A percentile compares a stretch with the other conserved stretches of the same genome.
phyloP scores from a whole-genome alignment of 2,888 invertebrate genomes.

The Cataglyphis altisquamis region DNA sequence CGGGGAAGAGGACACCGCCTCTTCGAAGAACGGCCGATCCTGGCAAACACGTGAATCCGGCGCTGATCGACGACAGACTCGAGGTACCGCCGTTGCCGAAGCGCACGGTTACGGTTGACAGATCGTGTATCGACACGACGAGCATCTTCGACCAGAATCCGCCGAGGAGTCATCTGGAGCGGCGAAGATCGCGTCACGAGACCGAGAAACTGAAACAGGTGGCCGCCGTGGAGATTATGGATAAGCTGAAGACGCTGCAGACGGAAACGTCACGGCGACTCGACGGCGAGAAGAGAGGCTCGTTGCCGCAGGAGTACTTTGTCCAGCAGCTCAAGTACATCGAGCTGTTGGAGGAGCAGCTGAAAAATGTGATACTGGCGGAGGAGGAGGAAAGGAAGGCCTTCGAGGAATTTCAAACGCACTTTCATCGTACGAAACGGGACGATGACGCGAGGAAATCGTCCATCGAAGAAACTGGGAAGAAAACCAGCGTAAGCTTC shows the following conservation, averaged over 20 bases:
- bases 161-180: slow-evolving; percentile 73
- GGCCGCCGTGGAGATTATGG: slow-evolving; percentile 77
- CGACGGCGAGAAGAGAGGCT: slow-evolving; percentile 70
- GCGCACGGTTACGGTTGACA: slow-evolving; percentile 79
- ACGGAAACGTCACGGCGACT: slow-evolving; percentile 64
- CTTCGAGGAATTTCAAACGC: slow-evolving; percentile 71
- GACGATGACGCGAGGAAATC: slow-evolving; percentile 4
- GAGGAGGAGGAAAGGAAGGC: slow-evolving; percentile 79
- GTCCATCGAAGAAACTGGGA: not conserved
- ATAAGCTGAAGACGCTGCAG: slow-evolving; percentile 80
- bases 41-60: slow-evolving; percentile 80
- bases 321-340: slow-evolving; percentile 80
- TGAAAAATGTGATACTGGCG: slow-evolving; percentile 79
- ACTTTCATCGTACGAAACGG: slow-evolving; percentile 40
- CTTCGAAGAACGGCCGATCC: slow-evolving; percentile 69
- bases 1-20: slow-evolving; percentile 65
- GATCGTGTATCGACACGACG: slow-evolving; percentile 83
- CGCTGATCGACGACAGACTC: slow-evolving; percentile 81
- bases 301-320: slow-evolving; percentile 79
- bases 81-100: slow-evolving; percentile 76
- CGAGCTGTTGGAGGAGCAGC: slow-evolving; percentile 79
- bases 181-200: slow-evolving; percentile 69
- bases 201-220: slow-evolving; percentile 73
- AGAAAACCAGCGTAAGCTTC: not conserved
- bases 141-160: slow-evolving; percentile 83